Percentiles rank a stretch among this genome's conserved stretches.
These are phyloP conservation scores for Excalfactoria chinensis DNA, from an alignment of 2,113 vertebrate genomes.

Conservation along the genomic window DNA sequence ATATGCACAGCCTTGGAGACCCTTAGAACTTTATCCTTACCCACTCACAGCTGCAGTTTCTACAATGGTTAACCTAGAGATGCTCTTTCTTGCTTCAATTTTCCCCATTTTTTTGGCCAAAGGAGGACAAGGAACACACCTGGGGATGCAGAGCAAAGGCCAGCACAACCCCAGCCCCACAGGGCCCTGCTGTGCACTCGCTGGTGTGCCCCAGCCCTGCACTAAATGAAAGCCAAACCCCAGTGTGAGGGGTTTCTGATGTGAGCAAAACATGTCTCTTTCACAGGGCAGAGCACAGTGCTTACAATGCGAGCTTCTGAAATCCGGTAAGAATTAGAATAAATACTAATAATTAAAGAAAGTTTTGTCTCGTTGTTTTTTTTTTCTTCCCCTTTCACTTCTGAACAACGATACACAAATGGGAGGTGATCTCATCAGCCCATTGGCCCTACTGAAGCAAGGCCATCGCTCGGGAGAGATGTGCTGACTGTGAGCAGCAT, in stretches of 20 bases:
- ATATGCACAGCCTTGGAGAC: accelerated
- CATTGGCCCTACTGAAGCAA: constrained; percentile 42
- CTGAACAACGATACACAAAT: constrained; percentile 66
- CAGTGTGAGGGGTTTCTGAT: not conserved
- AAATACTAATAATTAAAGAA: not conserved
- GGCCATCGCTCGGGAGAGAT: constrained; percentile 63
- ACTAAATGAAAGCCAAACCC: not conserved
- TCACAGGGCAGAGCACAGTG: constrained; percentile 18
- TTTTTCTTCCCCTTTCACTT: not conserved
- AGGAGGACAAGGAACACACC: accelerated
- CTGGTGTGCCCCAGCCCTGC: not conserved
- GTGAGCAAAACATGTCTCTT: not conserved
- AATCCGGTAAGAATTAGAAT: not conserved
- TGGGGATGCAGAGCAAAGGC: accelerated
- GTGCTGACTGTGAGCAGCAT: constrained; percentile 55
- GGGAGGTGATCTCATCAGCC: constrained; percentile 77
- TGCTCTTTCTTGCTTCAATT: not conserved
- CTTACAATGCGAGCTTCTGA: constrained; percentile 37
- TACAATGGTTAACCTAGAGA: not conserved
- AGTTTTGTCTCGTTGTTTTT: constrained; percentile 27
- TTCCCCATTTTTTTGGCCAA: not conserved
- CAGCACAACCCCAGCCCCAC: not conserved
- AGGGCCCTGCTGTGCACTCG: not conserved
- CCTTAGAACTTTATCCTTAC: not conserved
- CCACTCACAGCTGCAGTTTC: not conserved